These are phyloP conservation scores for Phyllopteryx taeniolatus DNA, from an alignment of 2,113 vertebrate species.

Conservation along the genomic window DNA sequence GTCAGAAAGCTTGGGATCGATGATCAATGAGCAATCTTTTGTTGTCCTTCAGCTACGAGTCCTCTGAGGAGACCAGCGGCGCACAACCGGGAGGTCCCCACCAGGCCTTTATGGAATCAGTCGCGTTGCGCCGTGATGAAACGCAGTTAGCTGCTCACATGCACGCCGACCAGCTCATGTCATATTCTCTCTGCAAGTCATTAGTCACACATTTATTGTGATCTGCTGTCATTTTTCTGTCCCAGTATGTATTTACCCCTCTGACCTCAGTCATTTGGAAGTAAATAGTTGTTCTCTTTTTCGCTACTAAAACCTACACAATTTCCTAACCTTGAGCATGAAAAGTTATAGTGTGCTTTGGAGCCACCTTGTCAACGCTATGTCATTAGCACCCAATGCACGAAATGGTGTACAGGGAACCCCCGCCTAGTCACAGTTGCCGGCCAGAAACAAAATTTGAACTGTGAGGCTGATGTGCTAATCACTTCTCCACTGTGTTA, in stretches of 20 bases:
- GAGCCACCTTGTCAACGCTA: background rate
- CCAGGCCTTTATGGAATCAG: constrained; percentile 39
- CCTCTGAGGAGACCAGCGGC: background rate
- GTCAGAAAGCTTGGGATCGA: constrained; percentile 58
- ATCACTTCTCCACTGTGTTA: too few species aligned
- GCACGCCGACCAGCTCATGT: constrained; percentile 13
- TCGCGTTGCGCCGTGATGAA: constrained; percentile 12
- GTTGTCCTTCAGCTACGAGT: constrained; percentile 47
- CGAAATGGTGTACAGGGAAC: background rate
- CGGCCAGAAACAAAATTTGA: too few species aligned
- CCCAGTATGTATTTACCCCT: background rate
- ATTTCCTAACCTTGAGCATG: too few species aligned
- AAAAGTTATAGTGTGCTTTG: background rate
- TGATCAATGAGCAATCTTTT: constrained; percentile 51
- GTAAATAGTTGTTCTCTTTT: background rate
- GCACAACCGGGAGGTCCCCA: constrained; percentile 15
- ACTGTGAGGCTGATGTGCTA: too few species aligned
- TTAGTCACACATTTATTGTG: constrained; percentile 32
- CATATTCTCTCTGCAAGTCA: constrained; percentile 18
- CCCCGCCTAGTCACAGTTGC: too few species aligned
- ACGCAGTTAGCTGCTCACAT: constrained; percentile 44
- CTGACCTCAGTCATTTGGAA: background rate
- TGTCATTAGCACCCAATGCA: background rate
- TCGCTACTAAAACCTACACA: background rate
- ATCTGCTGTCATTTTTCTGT: constrained; percentile 6